These are phyloP conservation scores for Henricia sp. DNA, from an alignment of 53 echinoderm and acorn worm species.

Conservation along the genomic window DNA sequence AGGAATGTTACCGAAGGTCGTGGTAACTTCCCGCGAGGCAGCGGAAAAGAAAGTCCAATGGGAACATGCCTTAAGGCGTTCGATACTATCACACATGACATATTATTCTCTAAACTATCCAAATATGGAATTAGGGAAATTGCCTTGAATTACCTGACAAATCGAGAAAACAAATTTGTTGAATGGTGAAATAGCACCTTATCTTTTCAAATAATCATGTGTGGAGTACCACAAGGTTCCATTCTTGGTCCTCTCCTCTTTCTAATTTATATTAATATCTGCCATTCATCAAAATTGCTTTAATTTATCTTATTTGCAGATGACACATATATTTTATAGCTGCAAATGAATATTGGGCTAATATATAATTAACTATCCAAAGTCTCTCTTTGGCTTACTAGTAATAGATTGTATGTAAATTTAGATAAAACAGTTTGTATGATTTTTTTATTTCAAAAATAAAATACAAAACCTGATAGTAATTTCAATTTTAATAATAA, in stretches of 20 bases:
- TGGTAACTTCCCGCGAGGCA: too few species aligned
- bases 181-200: neutral
- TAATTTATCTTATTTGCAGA: neutral
- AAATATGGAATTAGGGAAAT: neutral
- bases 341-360: neutral
- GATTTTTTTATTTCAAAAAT: neutral
- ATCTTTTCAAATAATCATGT: neutral
- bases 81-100: too few species aligned
- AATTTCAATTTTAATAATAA: neutral
- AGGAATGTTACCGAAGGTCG: too few species aligned
- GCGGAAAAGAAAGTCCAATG: too few species aligned
- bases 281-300: neutral
- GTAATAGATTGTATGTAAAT: neutral
- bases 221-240: neutral
- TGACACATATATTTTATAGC: neutral
- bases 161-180: neutral
- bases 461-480: neutral
- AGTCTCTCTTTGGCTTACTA: neutral
- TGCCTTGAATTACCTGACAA: neutral
- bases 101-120: neutral
- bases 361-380: neutral
- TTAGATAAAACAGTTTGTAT: neutral
- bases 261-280: neutral
- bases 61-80: too few species aligned
- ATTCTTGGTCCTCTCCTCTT: neutral